phyloP scores from a whole-genome alignment of 2,113 vertebrate species.

The Megaceryle maxima region DNA sequence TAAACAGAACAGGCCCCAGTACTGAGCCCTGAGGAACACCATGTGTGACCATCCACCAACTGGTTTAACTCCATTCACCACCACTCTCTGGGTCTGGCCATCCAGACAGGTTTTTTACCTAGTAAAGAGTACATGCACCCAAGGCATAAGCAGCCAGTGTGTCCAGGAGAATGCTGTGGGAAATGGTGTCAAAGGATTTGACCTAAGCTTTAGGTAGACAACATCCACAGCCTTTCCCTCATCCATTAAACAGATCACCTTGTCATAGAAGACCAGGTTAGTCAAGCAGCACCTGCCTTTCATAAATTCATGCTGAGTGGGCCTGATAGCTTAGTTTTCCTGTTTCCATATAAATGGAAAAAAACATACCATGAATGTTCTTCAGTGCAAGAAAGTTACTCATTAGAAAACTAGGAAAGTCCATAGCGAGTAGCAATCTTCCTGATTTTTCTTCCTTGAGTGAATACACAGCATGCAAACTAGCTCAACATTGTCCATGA shows the following conservation, averaged over 20 bases:
- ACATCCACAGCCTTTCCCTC: background rate
- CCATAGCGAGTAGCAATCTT: background rate
- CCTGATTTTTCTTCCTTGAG: background rate
- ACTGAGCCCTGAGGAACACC: background rate
- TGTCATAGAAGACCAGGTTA: background rate
- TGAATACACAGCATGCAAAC: background rate
- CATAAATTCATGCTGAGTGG: background rate
- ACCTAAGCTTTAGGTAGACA: background rate
- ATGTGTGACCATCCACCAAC: fast-evolving
- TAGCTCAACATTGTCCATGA: background rate
- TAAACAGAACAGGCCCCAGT: background rate
- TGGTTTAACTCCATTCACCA: background rate
- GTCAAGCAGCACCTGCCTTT: too few species aligned
- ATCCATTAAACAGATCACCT: fast-evolving
- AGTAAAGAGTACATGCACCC: fast-evolving
- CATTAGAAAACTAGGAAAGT: background rate
- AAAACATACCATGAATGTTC: background rate
- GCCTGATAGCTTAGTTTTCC: background rate
- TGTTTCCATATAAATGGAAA: background rate
- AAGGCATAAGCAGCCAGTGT: background rate
- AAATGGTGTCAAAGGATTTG: too few species aligned
- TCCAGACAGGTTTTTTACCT: background rate
- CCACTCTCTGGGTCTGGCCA: fast-evolving
- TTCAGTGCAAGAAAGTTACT: background rate
- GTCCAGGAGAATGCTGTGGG: background rate